These are phyloP conservation scores for Cacajao melanocephalus DNA, from an alignment of 2,797 vertebrate genomes.

Conservation along the genomic window DNA sequence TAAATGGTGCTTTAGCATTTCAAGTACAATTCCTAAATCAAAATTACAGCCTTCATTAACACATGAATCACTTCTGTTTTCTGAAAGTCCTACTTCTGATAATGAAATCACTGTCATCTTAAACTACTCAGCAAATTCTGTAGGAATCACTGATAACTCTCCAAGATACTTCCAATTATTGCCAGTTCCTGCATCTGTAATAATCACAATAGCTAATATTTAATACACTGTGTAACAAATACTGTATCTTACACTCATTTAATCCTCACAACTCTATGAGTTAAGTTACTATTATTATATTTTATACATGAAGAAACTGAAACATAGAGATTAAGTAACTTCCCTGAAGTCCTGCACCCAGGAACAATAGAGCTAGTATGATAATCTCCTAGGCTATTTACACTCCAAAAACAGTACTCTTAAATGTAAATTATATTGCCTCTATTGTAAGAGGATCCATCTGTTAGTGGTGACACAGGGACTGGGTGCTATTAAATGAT, in stretches of 20 bases:
- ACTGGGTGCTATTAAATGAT: not conserved
- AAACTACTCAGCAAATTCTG: not conserved
- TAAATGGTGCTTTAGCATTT: not conserved
- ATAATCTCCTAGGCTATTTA: not conserved
- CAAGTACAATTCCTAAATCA: not conserved
- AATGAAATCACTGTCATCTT: not conserved
- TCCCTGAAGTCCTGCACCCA: not conserved
- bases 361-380: not conserved
- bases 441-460: not conserved
- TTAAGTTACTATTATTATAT: not conserved
- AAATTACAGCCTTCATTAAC: slow-evolving; percentile 7
- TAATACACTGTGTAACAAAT: not conserved
- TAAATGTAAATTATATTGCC: not conserved
- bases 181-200: not conserved
- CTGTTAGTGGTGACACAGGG: not conserved
- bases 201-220: not conserved
- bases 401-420: not conserved
- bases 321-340: not conserved
- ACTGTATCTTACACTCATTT: not conserved
- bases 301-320: not conserved
- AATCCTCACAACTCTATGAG: not conserved
- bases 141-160: not conserved
- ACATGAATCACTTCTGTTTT: not conserved
- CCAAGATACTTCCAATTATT: not conserved
- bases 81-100: not conserved